These are phyloP conservation scores for Embiotoca jacksoni DNA, from an alignment of 2,113 vertebrate species.

Conservation along the genomic window DNA sequence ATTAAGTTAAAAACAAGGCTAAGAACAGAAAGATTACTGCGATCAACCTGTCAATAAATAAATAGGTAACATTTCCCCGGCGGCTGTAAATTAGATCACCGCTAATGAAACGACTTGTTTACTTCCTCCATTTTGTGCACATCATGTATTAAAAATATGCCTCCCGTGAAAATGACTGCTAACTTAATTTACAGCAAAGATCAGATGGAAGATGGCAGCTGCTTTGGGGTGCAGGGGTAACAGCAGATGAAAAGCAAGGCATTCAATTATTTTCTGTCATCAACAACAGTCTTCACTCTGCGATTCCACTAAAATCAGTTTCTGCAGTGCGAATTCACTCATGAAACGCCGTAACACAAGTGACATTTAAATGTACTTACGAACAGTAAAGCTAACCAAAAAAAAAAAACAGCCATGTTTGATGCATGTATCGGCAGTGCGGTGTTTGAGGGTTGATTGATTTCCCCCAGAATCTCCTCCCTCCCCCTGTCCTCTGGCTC, in stretches of 20 bases:
- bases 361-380: neutral
- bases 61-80: too few species aligned
- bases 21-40: too few species aligned
- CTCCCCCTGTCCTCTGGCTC: conserved; percentile 44
- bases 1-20: too few species aligned
- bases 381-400: neutral
- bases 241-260: conserved; percentile 19
- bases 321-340: conserved; percentile 5
- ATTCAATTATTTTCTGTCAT: conserved; percentile 22
- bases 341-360: neutral
- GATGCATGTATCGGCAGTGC: neutral
- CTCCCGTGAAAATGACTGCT: conserved; percentile 5
- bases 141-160: conserved; percentile 20
- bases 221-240: conserved; percentile 16
- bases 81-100: neutral
- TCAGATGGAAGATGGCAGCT: conserved; percentile 36
- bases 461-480: conserved; percentile 36
- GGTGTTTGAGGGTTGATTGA: conserved; percentile 19
- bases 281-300: neutral
- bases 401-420: neutral
- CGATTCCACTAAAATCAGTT: neutral
- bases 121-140: neutral
- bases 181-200: neutral
- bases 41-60: too few species aligned
- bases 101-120: conserved; percentile 3